Evolutionary conservation across 2,113 vertebrate species (phyloP), one percentile per base, ranked within the genome.

Genomic region (Gymnobelideus leadbeateri): DNA sequence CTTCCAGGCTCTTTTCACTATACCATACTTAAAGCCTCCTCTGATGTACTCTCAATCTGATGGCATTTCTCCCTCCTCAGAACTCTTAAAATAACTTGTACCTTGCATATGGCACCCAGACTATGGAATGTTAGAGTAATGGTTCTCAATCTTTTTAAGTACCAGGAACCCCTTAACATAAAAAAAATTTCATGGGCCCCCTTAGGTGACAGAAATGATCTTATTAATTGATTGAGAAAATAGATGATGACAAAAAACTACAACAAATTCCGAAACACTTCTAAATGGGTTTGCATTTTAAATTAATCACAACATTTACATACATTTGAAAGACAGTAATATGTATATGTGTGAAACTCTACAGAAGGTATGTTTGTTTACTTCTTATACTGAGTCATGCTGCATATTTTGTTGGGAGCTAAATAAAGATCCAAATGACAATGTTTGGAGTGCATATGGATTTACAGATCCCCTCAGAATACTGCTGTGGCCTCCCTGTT

Each of bases 291-390:
- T 84, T 43, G 68, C 43, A n/a, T 77, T 84, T 84, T 84, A 43
- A 84, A 84, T 84, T 84, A 84, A 84, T 84, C n/a, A 84, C n/a
- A 84, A 84, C 37, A 84, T 84, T 84, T 43, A 84, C n/a, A 84
- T 84, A 21, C 68, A 84, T 43, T 84, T 84, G n/a, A 84, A 77
- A 84, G 68, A 23, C n/a, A 84, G n/a, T 84, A n/a, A 84, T 43
- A 84, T 14, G 43, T 84, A 43, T 43, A 43, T 84, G 68, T 84
- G 68, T 84, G 68, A 84, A 84, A 84, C 6, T 84, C 68, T 84
- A 8, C n/a, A 21, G 68, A 84, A 84, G 68, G 37, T 84, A 43
- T 84, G 68, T 84, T 68, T 68, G 57, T 68, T 84, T 84, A 84
- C 43, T 84, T 84, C 68, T 84, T 84, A 84, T 84, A 84, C 37